Conservation (phyloP, 2,113 vertebrate genomes). For the Halcyon senegalensis region DNA sequence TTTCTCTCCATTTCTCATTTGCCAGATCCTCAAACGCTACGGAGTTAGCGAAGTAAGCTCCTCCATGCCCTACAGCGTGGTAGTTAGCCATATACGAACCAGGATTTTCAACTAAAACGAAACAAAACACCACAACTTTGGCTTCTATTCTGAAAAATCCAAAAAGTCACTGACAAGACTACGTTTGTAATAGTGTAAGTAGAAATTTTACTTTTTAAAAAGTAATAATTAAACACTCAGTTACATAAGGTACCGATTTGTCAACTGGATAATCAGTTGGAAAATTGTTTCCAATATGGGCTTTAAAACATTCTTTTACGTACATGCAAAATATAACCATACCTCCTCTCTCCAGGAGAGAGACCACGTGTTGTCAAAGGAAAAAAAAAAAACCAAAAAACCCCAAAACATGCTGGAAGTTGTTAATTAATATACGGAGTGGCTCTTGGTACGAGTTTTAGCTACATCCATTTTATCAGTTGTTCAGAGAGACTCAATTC, state of each 20-base stretch:
- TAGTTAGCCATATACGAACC: constrained; percentile 22
- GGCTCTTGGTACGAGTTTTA: constrained; percentile 28
- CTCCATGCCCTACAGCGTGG: constrained; percentile 45
- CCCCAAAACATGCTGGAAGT: background rate
- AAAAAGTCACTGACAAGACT: constrained; percentile 70
- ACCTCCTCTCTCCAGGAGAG: constrained; percentile 52
- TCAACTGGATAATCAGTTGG: constrained; percentile 77
- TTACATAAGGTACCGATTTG: constrained; percentile 69
- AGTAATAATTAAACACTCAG: constrained; percentile 67
- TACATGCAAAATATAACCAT: constrained; percentile 64
- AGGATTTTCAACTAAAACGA: constrained; percentile 24
- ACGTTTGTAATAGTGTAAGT: constrained; percentile 69
- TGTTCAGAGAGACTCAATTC: constrained; percentile 46
- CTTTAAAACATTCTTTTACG: constrained; percentile 63
- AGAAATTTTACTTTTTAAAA: constrained; percentile 75
- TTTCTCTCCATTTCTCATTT: constrained; percentile 46
- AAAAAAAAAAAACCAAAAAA: background rate
- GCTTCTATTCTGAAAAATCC: constrained; percentile 55
- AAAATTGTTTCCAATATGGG: constrained; percentile 72
- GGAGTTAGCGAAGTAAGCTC: constrained; percentile 45
- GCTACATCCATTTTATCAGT: constrained; percentile 20
- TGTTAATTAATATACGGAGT: constrained; percentile 26
- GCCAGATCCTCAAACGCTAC: constrained; percentile 55
- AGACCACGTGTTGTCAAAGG: constrained; percentile 19
- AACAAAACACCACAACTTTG: constrained; percentile 27